These are phyloP conservation scores for Acanthosepion pharaonis DNA, from an alignment of 2,888 invertebrate species.

Conservation along the genomic window DNA sequence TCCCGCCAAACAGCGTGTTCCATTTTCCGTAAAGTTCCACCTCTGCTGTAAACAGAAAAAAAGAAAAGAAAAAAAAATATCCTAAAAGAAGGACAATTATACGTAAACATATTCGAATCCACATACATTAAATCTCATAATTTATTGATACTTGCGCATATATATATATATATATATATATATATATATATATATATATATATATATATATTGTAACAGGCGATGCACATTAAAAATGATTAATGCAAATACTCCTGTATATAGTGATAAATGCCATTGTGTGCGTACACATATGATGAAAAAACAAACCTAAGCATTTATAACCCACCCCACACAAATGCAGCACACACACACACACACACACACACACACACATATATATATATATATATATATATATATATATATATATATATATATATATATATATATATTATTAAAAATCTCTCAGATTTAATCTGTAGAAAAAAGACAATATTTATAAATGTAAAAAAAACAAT, in stretches of 20 bases:
- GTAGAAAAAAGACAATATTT: too few species aligned
- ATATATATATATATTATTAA: too few species aligned
- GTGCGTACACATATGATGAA: neutral
- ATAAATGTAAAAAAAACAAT: too few species aligned
- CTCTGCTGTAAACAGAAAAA: conserved; percentile 9
- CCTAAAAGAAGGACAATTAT: neutral
- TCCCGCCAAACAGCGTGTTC: conserved; percentile 10
- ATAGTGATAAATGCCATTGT: neutral
- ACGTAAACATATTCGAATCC: neutral
- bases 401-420: too few species aligned
- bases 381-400: too few species aligned
- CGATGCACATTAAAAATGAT: neutral
- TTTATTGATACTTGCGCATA: neutral
- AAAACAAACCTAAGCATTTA: too few species aligned
- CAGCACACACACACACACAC: too few species aligned
- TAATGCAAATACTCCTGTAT: neutral
- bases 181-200: neutral
- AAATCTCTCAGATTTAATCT: too few species aligned
- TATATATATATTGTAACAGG: neutral
- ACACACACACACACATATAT: too few species aligned
- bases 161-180: neutral
- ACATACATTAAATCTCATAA: neutral
- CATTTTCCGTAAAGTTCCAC: conserved; percentile 21
- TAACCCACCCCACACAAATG: too few species aligned
- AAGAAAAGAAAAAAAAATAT: neutral